A percentile compares a stretch with the other conserved stretches of the same genome.
Evolutionary conservation across 2,888 invertebrate species (phyloP).

Genomic region (Steinernema carpocapsae): DNA sequence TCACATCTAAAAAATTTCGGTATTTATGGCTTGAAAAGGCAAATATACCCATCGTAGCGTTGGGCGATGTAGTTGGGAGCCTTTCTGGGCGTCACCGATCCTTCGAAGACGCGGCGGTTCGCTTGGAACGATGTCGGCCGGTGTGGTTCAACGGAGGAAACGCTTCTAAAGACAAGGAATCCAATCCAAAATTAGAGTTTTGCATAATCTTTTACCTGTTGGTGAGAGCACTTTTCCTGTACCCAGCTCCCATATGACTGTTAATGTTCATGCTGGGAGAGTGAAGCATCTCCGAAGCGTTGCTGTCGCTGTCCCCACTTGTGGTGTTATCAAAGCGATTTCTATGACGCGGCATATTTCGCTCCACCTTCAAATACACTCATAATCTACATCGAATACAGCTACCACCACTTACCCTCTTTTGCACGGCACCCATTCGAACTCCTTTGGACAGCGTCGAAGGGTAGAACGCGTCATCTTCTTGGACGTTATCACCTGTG

Average conservation of each 20-base stretch:
- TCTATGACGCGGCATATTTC: slow-evolving; percentile 26
- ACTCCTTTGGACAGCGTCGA: slow-evolving; percentile 48
- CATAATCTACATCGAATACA: neutral
- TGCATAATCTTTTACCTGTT: slow-evolving; percentile 9
- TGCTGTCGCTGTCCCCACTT: slow-evolving; percentile 45
- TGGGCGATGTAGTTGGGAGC: slow-evolving; percentile 44
- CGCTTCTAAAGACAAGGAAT: slow-evolving; percentile 38
- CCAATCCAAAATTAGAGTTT: too few relatives aligned
- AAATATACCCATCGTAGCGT: slow-evolving; percentile 35
- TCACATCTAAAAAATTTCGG: slow-evolving; percentile 30
- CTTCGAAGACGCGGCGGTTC: slow-evolving; percentile 8
- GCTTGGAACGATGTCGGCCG: slow-evolving; percentile 23
- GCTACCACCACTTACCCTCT: slow-evolving; percentile 42
- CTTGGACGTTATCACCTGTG: neutral
- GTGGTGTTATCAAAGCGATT: slow-evolving; percentile 40
- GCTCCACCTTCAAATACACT: slow-evolving; percentile 36
- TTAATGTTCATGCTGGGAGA: slow-evolving; percentile 30
- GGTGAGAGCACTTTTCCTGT: slow-evolving; percentile 4
- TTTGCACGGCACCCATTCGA: slow-evolving; percentile 54
- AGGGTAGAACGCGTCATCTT: slow-evolving; percentile 40
- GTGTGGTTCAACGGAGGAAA: slow-evolving; percentile 40
- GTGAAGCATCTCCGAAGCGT: slow-evolving; percentile 38
- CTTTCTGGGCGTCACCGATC: slow-evolving; percentile 15
- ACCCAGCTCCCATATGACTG: slow-evolving; percentile 17
- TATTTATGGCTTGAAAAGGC: slow-evolving; percentile 6